phyloP scores from a whole-genome alignment of 2,888 invertebrate genomes.

The Scaptomyza parva region DNA sequence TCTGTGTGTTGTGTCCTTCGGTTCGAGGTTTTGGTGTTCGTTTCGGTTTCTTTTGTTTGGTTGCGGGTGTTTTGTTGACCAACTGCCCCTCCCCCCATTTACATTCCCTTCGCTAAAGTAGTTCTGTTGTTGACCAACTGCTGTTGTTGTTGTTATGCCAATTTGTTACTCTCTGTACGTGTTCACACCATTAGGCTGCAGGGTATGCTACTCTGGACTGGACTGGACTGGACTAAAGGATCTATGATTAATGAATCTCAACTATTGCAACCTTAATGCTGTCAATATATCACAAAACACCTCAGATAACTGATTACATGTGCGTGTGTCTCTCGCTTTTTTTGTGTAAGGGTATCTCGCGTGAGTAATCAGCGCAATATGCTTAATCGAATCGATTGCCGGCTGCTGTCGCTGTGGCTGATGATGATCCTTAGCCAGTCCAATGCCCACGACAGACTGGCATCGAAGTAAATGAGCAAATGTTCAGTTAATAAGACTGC shows the following conservation, averaged over 20 bases:
- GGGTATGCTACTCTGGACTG: too few species aligned
- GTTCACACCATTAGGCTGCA: constrained; percentile 80
- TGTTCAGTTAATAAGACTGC: constrained; percentile 44
- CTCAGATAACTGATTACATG: constrained; percentile 55
- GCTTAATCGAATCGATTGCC: constrained; percentile 8
- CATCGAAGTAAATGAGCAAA: constrained; percentile 7
- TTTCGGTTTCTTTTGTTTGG: constrained; percentile 59
- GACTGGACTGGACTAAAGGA: too few species aligned
- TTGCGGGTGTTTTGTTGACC: constrained; percentile 61
- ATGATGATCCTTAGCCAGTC: constrained; percentile 47
- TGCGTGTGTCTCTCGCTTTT: background rate
- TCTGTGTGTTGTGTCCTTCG: constrained; percentile 64
- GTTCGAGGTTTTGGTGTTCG: constrained; percentile 21
- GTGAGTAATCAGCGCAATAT: constrained; percentile 53
- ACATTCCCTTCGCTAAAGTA: too few species aligned
- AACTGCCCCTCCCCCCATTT: background rate
- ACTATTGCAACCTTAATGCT: constrained; percentile 67
- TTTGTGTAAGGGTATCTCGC: constrained; percentile 56
- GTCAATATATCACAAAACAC: constrained; percentile 75
- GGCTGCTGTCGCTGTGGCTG: constrained; percentile 9
- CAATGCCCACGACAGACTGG: constrained; percentile 53
- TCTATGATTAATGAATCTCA: constrained; percentile 74
- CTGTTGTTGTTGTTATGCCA: constrained; percentile 45
- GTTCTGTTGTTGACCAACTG: constrained; percentile 7
- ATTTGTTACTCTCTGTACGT: constrained; percentile 68